Evolutionary conservation across 2,797 vertebrate species (phyloP).

Genomic region (Florisuga fusca): DNA sequence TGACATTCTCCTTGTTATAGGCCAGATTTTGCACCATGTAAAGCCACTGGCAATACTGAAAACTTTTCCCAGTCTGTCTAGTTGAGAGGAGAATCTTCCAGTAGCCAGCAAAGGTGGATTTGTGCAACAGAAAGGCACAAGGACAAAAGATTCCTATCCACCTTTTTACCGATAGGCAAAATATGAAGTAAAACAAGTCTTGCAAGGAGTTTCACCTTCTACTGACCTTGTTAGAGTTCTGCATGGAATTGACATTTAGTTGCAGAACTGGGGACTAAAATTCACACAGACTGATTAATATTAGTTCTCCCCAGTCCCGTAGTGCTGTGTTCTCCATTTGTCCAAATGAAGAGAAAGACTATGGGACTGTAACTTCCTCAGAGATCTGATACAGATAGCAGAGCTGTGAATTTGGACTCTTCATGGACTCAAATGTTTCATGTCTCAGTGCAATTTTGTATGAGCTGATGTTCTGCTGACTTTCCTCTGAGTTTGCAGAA

Average conservation of each 20-base stretch:
- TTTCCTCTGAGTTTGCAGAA: not conserved
- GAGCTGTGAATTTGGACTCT: not conserved
- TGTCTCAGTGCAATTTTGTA: not conserved
- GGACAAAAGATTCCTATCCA: not conserved
- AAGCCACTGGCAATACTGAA: not conserved
- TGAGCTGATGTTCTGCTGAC: not conserved
- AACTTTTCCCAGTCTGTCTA: not conserved
- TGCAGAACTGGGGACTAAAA: not conserved
- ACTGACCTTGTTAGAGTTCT: not conserved
- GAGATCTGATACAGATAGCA: not conserved
- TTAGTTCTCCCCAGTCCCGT: not conserved
- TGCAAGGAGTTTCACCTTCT: not conserved
- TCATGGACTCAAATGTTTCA: not conserved
- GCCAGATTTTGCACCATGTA: too few species aligned
- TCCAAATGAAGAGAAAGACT: not conserved
- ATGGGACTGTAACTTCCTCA: not conserved
- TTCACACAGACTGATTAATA: not conserved
- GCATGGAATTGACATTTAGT: not conserved
- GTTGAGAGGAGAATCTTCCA: not conserved
- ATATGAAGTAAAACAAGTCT: not conserved
- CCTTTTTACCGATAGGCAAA: not conserved
- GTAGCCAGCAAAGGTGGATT: rapidly evolving
- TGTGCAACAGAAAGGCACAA: not conserved
- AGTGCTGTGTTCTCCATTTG: not conserved
- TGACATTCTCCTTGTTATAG: not conserved